Evolutionary conservation across 2,113 vertebrate genomes (phyloP), one percentile per base, ranked within the genome.

Genomic region (Euleptes europaea): DNA sequence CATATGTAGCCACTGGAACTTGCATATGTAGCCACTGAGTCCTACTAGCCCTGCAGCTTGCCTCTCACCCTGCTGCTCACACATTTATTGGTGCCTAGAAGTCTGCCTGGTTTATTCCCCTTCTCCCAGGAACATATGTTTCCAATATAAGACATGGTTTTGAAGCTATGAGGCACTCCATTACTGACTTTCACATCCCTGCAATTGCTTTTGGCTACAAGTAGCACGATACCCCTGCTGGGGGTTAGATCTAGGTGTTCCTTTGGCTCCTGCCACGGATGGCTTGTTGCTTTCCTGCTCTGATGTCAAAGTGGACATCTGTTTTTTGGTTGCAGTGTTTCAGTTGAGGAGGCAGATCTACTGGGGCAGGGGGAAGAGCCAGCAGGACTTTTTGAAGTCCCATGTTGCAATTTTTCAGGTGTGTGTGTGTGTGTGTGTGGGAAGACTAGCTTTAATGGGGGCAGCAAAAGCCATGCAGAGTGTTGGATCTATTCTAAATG

Each of bases 71-170:
- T 13, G 87, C 14, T 17, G 89, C 71, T 76, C 60, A 65, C 71
- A 8, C 28, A 47, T 90, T 89, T 86, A 1, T 84, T 28, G 47
- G 91, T 89, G 89, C n/a, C 31, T 54, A 92, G 33, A 75, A 87
- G 72, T 90, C 81, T 88, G 80, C 85, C 71, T 65, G 57, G 42
- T 54, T 70, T 89, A 89, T 78, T 85, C 91, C 87, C 92, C 72
- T 77, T 79, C 88, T 90, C 83, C 90, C 49, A 7, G 0, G 0
- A 84, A 95, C 94, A 95, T 93, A 85, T 94, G 94, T 93, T 95
- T 95, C 93, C 90, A 95, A 95, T 95, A 92, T 86, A 82, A 1
- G 23, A 90, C 81, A 2, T 0, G 85, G 87, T 83, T 81, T 0
- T 0, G 83, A 15, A 44, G 80, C 57, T 89, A 72, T 80, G 92